Evolutionary conservation across 2,888 invertebrate genomes (phyloP), one percentile per base, ranked within the genome.

Genomic region (Scotopteryx bipunctaria): DNA sequence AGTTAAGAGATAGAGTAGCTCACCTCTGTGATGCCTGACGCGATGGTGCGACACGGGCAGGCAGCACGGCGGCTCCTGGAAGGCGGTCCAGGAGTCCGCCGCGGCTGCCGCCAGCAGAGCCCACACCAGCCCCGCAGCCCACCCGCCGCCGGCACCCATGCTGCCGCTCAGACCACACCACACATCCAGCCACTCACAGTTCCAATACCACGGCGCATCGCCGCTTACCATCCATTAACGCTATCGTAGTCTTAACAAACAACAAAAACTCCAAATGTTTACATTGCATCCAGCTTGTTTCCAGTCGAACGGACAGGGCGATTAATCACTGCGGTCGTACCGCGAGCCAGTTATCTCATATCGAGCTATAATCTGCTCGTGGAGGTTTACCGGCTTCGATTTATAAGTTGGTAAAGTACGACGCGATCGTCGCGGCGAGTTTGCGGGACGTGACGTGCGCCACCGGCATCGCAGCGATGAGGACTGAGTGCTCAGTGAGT

Each of bases 1-100:
- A n/a, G n/a, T n/a, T n/a, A n/a, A n/a, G n/a, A n/a, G n/a, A n/a
- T n/a, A 25, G 5, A 42, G 21, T 73, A 71, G 77, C 85, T 82
- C 70, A 89, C 93, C 93, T 93, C 93, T 90, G 63, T 93, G 93
- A 76, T 93, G 93, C 57, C 93, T 79, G 57, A 93, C 91, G 51
- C 93, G 92, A 63, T 91, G 91, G 72, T 93, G 93, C 51, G 91
- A 83, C 48, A 86, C 87, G 31, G 92, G 91, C 48, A 92, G 86
- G 79, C 93, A 93, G 76, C 93, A 93, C 33, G 93, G 93, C 76
- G 92, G 92, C 83, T 93, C 93, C 86, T 92, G 92, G 76, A 91
- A 93, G 67, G 92, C 91, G 33, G 92, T 92, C 93, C 93, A 93
- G 68, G 92, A 93, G 83, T 92, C 93, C 63, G 91, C 93, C 79